Base-by-base conservation (phyloP, 2,888 invertebrate species). In the Drosophila histrio region DNA sequence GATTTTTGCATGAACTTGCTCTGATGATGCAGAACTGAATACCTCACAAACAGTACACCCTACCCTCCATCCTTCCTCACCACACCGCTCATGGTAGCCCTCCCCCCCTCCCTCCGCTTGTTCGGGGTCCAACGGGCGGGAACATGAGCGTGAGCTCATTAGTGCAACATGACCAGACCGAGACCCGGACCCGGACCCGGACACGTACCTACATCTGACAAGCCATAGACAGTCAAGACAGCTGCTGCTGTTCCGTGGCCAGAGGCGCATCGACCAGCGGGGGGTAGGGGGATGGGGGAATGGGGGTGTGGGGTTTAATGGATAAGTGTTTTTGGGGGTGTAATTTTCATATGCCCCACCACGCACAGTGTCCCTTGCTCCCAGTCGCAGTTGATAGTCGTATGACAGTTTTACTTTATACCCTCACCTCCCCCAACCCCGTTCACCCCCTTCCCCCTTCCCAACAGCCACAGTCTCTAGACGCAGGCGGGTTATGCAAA, bases 1-100 rank as follows among this genome's bases (percentile, higher is more conserved):
- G 84, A 80, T 68, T 71, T 80, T 68, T 54, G 70, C 69, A 65
- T 72, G 71, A 77, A 72, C 80, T 72, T 77, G 77, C 60, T 50
- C 66, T 66, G 73, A 67, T 77, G 76, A 75, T 75, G 73, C 76
- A 66, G 61, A 75, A 73, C 76, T 26, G 65, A 22, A 26, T 38
- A 53, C 26, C 41, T 28, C n/a, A 22, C 30, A 17, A 9, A 9
- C 17, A 4, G 1, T 19, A 43, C 19, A 36, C 34, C 11, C 17
- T 22, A 11, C 7, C 47, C 36, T 19, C 44, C 13, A 1, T 1
- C 21, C 36, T 22, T 32, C 9, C 39, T 2, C 8, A 13, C 13
- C 34, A 1, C 26, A 19, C 49, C 6, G 4, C 30, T 1, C 24
- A n/a, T n/a, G n/a, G n/a, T n/a, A n/a, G n/a, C n/a, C n/a, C n/a